Conservation (phyloP, 2,888 invertebrate species). For the Melitaea athalia region DNA sequence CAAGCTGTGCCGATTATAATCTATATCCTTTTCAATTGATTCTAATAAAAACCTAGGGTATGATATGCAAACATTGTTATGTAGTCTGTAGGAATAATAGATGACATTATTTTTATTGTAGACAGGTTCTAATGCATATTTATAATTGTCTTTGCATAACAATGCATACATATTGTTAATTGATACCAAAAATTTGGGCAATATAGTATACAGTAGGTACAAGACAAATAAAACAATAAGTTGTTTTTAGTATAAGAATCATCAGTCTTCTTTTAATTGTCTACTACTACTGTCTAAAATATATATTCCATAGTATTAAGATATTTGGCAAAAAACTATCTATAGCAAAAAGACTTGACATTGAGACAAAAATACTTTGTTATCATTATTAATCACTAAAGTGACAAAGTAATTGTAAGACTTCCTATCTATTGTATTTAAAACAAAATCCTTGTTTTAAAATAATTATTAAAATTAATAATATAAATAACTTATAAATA, state of each 20-base stretch:
- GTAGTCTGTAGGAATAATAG: conserved; percentile 25
- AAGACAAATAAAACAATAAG: background rate
- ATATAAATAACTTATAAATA: no score
- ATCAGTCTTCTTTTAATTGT: background rate
- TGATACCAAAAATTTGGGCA: background rate
- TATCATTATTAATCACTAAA: background rate
- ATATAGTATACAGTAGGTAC: background rate
- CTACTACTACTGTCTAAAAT: background rate
- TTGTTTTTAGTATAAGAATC: no score
- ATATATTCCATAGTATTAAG: background rate
- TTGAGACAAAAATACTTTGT: conserved; percentile 1
- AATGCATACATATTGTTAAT: background rate
- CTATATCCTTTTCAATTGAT: conserved; percentile 91
- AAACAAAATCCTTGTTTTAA: background rate
- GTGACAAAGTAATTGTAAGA: background rate
- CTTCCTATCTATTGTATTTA: background rate
- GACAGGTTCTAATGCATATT: conserved; percentile 27
- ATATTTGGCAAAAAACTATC: background rate
- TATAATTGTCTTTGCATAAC: conserved; percentile 13
- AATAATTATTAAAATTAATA: no score
- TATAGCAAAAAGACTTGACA: background rate
- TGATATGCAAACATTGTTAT: conserved; percentile 29
- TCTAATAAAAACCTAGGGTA: conserved; percentile 27
- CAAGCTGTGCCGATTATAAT: conserved; percentile 99
- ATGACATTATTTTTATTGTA: conserved; percentile 34